Evolutionary conservation across 2,113 vertebrate genomes (phyloP).

Genomic region (Tursiops truncatus): DNA sequence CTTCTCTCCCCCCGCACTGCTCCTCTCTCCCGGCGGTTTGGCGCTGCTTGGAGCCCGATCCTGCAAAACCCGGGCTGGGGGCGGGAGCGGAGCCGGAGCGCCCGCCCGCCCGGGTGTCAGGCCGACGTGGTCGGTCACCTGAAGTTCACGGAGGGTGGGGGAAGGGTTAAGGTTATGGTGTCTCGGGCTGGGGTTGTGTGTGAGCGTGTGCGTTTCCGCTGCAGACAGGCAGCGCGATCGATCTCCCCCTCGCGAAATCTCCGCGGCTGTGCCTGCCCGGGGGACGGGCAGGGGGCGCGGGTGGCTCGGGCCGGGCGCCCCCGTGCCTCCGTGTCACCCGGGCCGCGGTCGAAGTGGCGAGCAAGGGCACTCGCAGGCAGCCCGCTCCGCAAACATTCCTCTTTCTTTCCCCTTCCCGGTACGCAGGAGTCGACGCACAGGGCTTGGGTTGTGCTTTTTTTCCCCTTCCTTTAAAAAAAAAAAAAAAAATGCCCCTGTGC

Average conservation of each 20-base stretch:
- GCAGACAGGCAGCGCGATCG: slow-evolving; percentile 90
- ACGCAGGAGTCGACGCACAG: slow-evolving; percentile 81
- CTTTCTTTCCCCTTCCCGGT: slow-evolving; percentile 63
- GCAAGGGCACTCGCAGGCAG: slow-evolving; percentile 65
- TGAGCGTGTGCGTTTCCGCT: slow-evolving; percentile 85
- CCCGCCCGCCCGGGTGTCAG: slow-evolving; percentile 86
- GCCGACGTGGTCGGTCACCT: slow-evolving; percentile 95
- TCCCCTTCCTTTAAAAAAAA: slow-evolving; percentile 51
- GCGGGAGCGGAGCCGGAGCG: slow-evolving; percentile 79
- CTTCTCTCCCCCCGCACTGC: slow-evolving; percentile 59
- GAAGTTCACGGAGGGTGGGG: slow-evolving; percentile 92
- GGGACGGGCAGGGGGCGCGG: slow-evolving; percentile 30
- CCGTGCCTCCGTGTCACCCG: slow-evolving; percentile 12
- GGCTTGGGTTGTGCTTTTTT: slow-evolving; percentile 83
- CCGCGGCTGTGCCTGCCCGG: slow-evolving; percentile 55
- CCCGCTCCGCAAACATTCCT: slow-evolving; percentile 63
- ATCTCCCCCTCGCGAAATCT: slow-evolving; percentile 78
- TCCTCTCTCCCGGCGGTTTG: slow-evolving; percentile 78
- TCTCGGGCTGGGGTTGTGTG: slow-evolving; percentile 77
- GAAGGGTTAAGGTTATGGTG: slow-evolving; percentile 85
- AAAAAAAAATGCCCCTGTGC: slow-evolving; percentile 80
- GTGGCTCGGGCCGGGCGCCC: not conserved
- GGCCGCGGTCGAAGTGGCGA: slow-evolving; percentile 49
- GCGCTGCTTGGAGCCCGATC: slow-evolving; percentile 59
- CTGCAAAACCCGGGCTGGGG: slow-evolving; percentile 79